Evolutionary conservation across 2,113 vertebrate species (phyloP), one percentile per base, ranked within the genome.

Genomic region (Malaclemys terrapin): DNA sequence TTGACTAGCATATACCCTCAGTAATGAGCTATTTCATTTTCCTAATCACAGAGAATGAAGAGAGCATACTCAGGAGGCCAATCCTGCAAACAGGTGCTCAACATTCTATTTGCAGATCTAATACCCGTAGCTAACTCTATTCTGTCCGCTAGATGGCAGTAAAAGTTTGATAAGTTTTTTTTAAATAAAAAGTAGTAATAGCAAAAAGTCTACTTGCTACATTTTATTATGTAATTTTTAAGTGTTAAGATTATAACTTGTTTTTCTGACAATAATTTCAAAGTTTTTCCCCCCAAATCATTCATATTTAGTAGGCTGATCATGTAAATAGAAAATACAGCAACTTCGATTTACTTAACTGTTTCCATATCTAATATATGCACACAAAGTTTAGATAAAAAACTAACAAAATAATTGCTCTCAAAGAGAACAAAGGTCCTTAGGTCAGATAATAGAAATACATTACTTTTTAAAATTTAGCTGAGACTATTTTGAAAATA

Each of bases 141-240:
- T 80, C 52, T 82, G 57, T 88, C 97, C 98, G 97, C 98, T 95
- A 98, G 98, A 96, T 98, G 98, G 98, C 98, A 97, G 97, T 97
- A 98, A 91, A 87, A 31, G 95, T 94, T 97, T 97, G 95, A 76
- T 90, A 89, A 85, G 95, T 93, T 96, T 93, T 93, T 82, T 45
- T 7, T 56, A 85, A 49, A 54, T 29, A 38, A 78, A 90, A 93
- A n/a, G 90, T 90, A 84, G 82, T 85, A 96, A 38, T 38, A 38
- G 38, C 38, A 38, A 38, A 38, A 38, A 38, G 38, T 38, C 38
- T 38, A 38, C 38, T 38, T 38, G 38, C 38, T 38, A 38, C 38
- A 38, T 38, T 38, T 38, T 38, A 38, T 38, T 38, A 38, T 38
- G 38, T 62, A 85, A 81, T 54, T 81, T 78, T 82, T 93, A 89